Evolutionary conservation across 2,888 invertebrate species (phyloP), one percentile per base, ranked within the genome.

Genomic region (Stenotaenia linearis): DNA sequence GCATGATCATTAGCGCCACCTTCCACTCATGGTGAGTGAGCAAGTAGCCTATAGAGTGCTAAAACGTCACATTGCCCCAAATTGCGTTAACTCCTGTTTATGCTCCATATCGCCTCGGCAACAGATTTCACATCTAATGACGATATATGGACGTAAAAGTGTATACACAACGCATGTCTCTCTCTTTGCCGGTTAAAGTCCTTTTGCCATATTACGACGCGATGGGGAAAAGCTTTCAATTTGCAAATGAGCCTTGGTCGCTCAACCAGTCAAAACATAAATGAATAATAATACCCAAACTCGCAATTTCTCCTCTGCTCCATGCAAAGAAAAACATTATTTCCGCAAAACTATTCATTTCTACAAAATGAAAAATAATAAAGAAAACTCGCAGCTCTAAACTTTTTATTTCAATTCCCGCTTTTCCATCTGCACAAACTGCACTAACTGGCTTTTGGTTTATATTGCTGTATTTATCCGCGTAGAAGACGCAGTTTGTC

Each of bases 51-150:
- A 28, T 69, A 69, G 69, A 69, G 69, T 28, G 69, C 69, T 69
- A 69, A 78, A 78, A 78, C 56, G 78, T 78, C 78, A 78, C 78
- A 37, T 78, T 78, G 56, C 61, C 18, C 76, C 32, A 78, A 78
- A 78, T 78, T 78, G 78, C 78, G 61, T 78, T 78, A 78, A 78
- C 78, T 78, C 25, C 56, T 78, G 78, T 78, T 78, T 78, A 78
- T 78, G 69, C 78, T 78, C 30, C 78, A 78, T 61, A 78, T 78
- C 78, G 78, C 78, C 61, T 61, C 32, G 78, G 61, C 69, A 78
- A 78, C 78, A 78, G 78, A 78, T 78, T 78, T 78, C 50, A 12
- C 78, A 61, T 50, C 37, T 78, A 78, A 78, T 78, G 78, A 78
- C 18, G 30, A 78, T 78, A 56, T 78, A 78, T 78, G 56, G 78